Conservation (phyloP, 2,113 vertebrate species). For the Genyomyrus donnyi region DNA sequence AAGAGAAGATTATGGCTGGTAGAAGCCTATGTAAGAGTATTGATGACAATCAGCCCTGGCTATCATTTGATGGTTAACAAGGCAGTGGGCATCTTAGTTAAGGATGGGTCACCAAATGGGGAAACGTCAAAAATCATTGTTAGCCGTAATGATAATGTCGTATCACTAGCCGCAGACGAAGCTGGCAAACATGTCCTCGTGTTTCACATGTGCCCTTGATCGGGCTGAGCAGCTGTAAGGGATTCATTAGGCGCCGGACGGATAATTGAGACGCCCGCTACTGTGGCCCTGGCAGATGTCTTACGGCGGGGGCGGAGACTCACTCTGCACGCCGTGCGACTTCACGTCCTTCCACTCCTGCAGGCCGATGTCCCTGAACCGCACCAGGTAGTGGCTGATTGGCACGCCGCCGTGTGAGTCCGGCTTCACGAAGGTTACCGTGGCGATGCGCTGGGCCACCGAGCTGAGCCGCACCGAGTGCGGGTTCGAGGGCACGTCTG, state of each 20-base stretch:
- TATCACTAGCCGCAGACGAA: neutral
- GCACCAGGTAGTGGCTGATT: slow-evolving; percentile 91
- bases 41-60: neutral
- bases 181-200: neutral
- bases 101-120: neutral
- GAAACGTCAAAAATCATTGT: neutral
- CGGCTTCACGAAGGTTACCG: slow-evolving; percentile 84
- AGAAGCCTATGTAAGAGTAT: neutral
- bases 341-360: slow-evolving; percentile 86
- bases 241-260: neutral
- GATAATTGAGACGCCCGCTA: neutral
- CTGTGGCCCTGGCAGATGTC: neutral
- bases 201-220: neutral
- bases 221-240: neutral
- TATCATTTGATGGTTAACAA: neutral
- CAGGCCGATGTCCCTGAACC: slow-evolving; percentile 79
- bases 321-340: slow-evolving; percentile 92
- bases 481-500: slow-evolving; percentile 91
- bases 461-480: slow-evolving; percentile 80
- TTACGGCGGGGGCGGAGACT: slow-evolving; percentile 48
- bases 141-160: neutral
- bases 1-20: neutral
- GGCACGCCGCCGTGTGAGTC: slow-evolving; percentile 95
- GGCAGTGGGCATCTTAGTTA: neutral
- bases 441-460: slow-evolving; percentile 82